These are phyloP conservation scores for Ammospiza nelsoni DNA, from an alignment of 2,113 vertebrate genomes.

Conservation along the genomic window DNA sequence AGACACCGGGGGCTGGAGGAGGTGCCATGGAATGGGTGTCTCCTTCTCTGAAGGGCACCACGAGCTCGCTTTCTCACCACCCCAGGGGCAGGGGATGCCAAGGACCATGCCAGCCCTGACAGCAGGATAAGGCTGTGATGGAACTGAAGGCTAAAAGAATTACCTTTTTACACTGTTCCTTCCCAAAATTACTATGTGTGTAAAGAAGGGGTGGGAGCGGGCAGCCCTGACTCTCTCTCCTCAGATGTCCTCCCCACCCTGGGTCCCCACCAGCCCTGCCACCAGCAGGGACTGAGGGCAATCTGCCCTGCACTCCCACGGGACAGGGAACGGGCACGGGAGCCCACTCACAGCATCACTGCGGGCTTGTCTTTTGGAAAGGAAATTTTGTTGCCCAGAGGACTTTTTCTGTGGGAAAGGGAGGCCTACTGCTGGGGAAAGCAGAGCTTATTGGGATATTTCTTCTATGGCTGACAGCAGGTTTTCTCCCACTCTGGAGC, in stretches of 20 bases:
- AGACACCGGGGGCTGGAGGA: background rate
- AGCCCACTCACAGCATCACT: rapidly evolving
- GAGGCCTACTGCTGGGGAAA: background rate
- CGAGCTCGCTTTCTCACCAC: background rate
- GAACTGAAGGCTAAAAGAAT: background rate
- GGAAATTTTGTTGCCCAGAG: background rate
- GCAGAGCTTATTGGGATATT: background rate
- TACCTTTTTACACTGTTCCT: background rate
- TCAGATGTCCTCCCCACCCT: background rate
- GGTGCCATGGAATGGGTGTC: background rate
- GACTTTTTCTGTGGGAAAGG: background rate
- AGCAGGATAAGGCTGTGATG: background rate
- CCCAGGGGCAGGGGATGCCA: background rate
- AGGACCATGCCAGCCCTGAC: background rate
- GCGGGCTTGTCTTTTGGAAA: background rate
- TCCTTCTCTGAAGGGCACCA: background rate
- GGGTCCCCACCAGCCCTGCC: background rate
- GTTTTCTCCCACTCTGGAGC: background rate
- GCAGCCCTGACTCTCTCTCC: background rate
- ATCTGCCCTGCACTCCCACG: background rate
- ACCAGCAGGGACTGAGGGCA: background rate
- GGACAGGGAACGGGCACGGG: rapidly evolving
- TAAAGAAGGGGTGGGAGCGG: background rate
- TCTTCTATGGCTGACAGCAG: background rate
- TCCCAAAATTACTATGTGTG: background rate